A percentile compares a stretch with the other conserved stretches of the same genome.
phyloP scores from a whole-genome alignment of 2,113 vertebrate species.

The Leucopsar rothschildi region DNA sequence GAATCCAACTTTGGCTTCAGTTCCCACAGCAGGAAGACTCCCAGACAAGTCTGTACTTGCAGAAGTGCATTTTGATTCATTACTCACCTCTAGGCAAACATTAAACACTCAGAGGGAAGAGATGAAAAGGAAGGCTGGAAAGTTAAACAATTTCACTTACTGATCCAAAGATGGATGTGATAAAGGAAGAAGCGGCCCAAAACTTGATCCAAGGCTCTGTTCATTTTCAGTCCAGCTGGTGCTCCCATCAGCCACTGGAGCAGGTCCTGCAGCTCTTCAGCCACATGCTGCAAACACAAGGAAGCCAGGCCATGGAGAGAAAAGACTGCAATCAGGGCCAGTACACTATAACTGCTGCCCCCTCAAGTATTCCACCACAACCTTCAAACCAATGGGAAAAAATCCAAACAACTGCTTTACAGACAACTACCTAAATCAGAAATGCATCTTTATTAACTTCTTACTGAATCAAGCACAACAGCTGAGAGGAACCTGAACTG shows the following conservation, averaged over 20 bases:
- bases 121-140: background rate
- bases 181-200: conserved; percentile 97
- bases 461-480: background rate
- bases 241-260: conserved; percentile 98
- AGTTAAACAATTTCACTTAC: conserved; percentile 77
- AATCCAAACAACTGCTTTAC: background rate
- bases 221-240: conserved; percentile 97
- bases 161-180: conserved; percentile 98
- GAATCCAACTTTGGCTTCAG: conserved; percentile 16
- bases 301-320: background rate
- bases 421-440: background rate
- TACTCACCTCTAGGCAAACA: conserved; percentile 18
- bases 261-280: conserved; percentile 87
- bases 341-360: background rate
- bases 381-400: background rate
- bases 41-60: conserved; percentile 12
- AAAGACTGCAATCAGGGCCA: background rate
- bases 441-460: background rate
- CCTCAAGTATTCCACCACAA: background rate
- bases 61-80: background rate
- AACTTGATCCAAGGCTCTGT: conserved; percentile 92
- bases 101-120: background rate
- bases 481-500: background rate
- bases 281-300: conserved; percentile 75
- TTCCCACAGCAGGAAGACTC: conserved; percentile 31